These are phyloP conservation scores for Rhinogobio ventralis DNA, from an alignment of 2,797 vertebrate species.

Conservation along the genomic window DNA sequence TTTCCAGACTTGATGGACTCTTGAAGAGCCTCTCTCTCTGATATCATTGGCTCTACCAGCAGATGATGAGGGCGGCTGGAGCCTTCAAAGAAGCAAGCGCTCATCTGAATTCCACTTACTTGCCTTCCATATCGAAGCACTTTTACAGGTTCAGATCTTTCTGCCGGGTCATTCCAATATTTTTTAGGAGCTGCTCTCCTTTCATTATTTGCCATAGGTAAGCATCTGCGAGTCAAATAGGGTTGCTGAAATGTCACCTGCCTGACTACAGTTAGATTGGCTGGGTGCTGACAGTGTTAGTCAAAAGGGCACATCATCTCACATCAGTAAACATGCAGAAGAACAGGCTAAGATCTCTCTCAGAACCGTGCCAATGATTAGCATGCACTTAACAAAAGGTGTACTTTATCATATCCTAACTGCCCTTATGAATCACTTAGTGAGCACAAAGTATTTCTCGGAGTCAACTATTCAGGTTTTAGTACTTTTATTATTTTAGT, in stretches of 20 bases:
- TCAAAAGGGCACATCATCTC: conserved; percentile 61
- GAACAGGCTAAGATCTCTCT: conserved; percentile 67
- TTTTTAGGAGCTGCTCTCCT: conserved; percentile 65
- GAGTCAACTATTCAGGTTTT: conserved; percentile 16
- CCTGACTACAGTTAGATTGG: conserved; percentile 68
- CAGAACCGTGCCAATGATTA: conserved; percentile 62
- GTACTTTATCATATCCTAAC: conserved; percentile 17
- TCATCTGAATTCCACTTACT: conserved; percentile 8
- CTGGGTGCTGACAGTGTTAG: conserved; percentile 67
- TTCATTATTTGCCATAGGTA: conserved; percentile 67
- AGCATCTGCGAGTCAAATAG: conserved; percentile 50
- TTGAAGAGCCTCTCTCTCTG: not conserved
- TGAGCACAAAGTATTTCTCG: conserved; percentile 31
- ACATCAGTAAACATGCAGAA: conserved; percentile 62
- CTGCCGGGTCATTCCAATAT: conserved; percentile 66
- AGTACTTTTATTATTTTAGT: conserved; percentile 8
- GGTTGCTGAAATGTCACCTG: conserved; percentile 63
- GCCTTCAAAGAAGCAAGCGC: not conserved
- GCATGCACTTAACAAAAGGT: conserved; percentile 63
- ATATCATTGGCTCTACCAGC: not conserved
- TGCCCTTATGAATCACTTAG: conserved; percentile 45
- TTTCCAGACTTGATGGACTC: conserved; percentile 16
- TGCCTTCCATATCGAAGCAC: not conserved
- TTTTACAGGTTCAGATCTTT: conserved; percentile 41
- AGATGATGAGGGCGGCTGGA: conserved; percentile 15